Conservation (phyloP, 2,797 vertebrate genomes). For the Bucorvus abyssinicus region DNA sequence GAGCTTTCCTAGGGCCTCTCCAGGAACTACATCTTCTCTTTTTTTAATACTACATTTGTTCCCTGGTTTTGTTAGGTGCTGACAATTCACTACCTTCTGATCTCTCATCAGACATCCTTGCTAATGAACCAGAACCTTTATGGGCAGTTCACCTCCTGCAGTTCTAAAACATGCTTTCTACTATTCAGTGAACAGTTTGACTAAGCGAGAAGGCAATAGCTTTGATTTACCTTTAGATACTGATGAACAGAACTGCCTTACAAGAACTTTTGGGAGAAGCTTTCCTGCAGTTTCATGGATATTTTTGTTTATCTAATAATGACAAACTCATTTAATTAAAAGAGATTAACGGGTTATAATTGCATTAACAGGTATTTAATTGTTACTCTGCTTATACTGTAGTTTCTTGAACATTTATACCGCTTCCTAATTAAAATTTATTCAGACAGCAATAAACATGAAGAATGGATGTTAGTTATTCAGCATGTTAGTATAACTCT, state of each 20-base stretch:
- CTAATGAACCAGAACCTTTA: slow-evolving; percentile 24
- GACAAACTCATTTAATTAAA: slow-evolving; percentile 42
- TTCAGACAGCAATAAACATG: neutral
- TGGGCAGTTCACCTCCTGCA: neutral
- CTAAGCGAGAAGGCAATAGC: neutral
- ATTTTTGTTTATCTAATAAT: slow-evolving; percentile 41
- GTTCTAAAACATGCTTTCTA: neutral
- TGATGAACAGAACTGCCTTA: neutral
- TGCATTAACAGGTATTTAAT: slow-evolving; percentile 50
- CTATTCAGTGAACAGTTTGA: neutral
- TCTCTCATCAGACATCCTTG: neutral
- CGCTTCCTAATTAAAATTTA: slow-evolving; percentile 51
- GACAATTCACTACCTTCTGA: slow-evolving; percentile 20
- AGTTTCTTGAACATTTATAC: slow-evolving; percentile 16
- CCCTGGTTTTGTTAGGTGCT: neutral
- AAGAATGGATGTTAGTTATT: slow-evolving; percentile 9
- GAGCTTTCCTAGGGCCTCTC: neutral
- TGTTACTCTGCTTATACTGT: slow-evolving; percentile 13
- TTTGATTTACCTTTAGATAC: slow-evolving; percentile 14
- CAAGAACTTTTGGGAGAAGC: neutral
- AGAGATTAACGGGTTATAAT: slow-evolving; percentile 30
- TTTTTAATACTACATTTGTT: neutral
- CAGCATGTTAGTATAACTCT: slow-evolving; percentile 16
- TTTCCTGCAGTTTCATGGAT: slow-evolving; percentile 25
- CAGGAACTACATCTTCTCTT: neutral